These are phyloP conservation scores for Corydoras sp. DNA, from an alignment of 2,113 vertebrate species.

Conservation along the genomic window DNA sequence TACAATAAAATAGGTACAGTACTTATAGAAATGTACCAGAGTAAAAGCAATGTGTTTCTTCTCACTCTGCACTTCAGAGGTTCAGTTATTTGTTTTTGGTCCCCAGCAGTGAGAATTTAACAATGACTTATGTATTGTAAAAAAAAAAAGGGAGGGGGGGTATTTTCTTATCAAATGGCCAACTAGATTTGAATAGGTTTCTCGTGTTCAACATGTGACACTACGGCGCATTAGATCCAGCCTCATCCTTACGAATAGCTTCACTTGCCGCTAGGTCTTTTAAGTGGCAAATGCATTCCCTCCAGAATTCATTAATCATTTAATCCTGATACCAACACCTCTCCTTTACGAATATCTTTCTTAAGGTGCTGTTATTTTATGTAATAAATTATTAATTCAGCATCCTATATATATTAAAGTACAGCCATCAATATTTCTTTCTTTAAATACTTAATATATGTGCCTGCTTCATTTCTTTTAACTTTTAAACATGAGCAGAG, in stretches of 20 bases:
- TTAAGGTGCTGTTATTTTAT: conserved; percentile 44
- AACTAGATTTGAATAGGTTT: conserved; percentile 12
- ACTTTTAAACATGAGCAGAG: conserved; percentile 45
- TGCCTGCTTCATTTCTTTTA: conserved; percentile 38
- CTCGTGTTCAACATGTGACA: neutral
- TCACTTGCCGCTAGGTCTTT: conserved; percentile 28
- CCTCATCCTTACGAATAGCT: conserved; percentile 31
- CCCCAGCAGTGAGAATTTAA: neutral
- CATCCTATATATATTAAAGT: conserved; percentile 45
- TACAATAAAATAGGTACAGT: no score
- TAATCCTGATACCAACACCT: conserved; percentile 34
- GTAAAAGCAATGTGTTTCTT: no score
- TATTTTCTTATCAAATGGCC: conserved; percentile 32
- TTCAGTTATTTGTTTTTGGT: neutral
- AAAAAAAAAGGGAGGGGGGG: conserved; percentile 15
- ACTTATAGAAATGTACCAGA: no score
- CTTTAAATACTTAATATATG: conserved; percentile 49
- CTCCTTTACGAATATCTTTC: conserved; percentile 45
- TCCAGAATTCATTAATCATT: conserved; percentile 43
- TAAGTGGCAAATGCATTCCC: conserved; percentile 29
- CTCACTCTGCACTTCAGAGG: no score
- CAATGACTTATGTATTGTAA: conserved; percentile 6
- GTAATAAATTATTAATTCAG: conserved; percentile 45
- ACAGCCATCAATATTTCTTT: conserved; percentile 53
- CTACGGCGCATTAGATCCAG: neutral